These are phyloP conservation scores for Cassiopea xamachana DNA, from an alignment of 30 jellyfish, hydroid and myxozoan genomes.

Conservation along the genomic window DNA sequence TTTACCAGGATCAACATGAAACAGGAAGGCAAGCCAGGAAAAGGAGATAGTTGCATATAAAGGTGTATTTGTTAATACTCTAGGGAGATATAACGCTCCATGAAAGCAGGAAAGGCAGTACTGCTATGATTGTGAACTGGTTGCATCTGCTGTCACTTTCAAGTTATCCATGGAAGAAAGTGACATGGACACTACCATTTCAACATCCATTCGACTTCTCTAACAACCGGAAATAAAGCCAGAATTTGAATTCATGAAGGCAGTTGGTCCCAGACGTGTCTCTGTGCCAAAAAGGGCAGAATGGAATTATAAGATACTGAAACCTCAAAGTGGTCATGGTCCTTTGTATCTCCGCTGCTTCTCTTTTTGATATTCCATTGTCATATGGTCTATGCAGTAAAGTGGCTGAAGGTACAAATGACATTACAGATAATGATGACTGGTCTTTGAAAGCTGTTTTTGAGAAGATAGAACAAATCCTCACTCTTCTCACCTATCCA, in stretches of 20 bases:
- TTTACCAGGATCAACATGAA: too few relatives aligned
- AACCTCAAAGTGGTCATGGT: slow-evolving; percentile 50
- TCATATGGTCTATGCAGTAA: neutral
- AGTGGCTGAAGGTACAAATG: neutral
- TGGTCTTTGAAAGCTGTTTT: neutral
- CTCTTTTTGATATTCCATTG: slow-evolving; percentile 1
- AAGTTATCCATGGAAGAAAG: slow-evolving; percentile 18
- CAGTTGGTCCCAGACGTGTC: slow-evolving; percentile 30
- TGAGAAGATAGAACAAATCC: neutral
- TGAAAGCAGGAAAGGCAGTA: slow-evolving; percentile 33
- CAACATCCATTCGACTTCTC: neutral
- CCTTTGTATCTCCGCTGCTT: slow-evolving; percentile 31
- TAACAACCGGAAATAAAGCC: slow-evolving; percentile 15
- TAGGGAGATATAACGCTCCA: slow-evolving; percentile 5
- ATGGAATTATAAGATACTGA: slow-evolving; percentile 36
- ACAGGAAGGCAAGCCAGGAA: neutral
- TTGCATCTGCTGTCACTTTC: slow-evolving; percentile 38
- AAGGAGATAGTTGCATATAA: slow-evolving; percentile 31
- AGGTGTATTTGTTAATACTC: slow-evolving; percentile 7
- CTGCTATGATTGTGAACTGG: slow-evolving; percentile 13
- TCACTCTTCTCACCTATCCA: neutral
- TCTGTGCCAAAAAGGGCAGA: slow-evolving; percentile 10
- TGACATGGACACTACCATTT: slow-evolving; percentile 11
- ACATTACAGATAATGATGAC: neutral
- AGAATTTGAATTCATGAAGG: slow-evolving; percentile 33